Evolutionary conservation across 1,140 invertebrate genomes (phyloP), one percentile per base, ranked within the genome.

Genomic region (Prorops nasuta): DNA sequence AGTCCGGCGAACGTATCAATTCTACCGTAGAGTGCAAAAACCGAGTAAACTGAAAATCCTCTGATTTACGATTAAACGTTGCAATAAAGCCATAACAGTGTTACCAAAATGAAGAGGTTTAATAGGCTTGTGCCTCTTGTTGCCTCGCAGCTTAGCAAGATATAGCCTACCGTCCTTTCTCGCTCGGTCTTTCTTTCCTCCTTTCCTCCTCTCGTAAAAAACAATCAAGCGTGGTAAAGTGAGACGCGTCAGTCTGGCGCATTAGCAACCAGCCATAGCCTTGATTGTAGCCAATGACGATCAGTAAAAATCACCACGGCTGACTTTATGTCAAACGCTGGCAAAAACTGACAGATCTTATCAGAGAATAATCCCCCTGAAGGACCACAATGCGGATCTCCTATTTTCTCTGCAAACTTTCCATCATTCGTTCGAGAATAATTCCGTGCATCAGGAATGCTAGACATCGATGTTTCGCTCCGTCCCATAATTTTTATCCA

Each of bases 31-130:
- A n/a, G n/a, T n/a, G n/a, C n/a, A n/a, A n/a, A n/a, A n/a, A n/a
- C n/a, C n/a, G n/a, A n/a, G n/a, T n/a, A n/a, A n/a, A n/a, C n/a
- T n/a, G n/a, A n/a, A n/a, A n/a, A n/a, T n/a, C n/a, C n/a, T n/a
- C 52, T 74, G 63, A 74, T 74, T 72, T 72, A 74, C 66, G 69
- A 53, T 51, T 17, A n/a, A 36, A 51, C 40, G 53, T 40, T 48
- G 61, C 62, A 54, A 58, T 72, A 74, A 74, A 72, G 48, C 55
- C 60, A 62, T 71, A 67, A 73, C 68, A 66, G 56, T 65, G 65
- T 74, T 72, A 70, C 65, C 58, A 60, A 71, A 69, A 71, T 72
- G 63, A 72, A 70, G 68, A 67, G 64, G 64, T 69, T 71, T 69
- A 67, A 60, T 53, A 58, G 24, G 28, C 36, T 20, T 22, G 14